Conservation (phyloP, 2,797 vertebrate species). For the Sebastes goodei region DNA sequence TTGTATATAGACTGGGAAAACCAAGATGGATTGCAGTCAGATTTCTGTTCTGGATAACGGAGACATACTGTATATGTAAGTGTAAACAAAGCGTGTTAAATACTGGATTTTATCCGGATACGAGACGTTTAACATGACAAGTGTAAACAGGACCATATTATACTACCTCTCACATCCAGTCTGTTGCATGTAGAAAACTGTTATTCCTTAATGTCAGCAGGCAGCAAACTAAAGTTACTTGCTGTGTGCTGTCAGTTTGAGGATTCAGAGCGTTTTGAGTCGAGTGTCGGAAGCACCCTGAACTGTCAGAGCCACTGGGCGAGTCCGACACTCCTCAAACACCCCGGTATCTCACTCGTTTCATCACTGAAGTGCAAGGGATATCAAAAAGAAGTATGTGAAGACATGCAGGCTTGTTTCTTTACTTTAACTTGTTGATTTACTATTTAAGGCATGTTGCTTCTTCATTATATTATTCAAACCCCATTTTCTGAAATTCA, state of each 20-base stretch:
- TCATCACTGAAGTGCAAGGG: neutral
- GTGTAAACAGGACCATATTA: neutral
- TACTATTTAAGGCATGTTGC: neutral
- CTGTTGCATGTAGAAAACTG: conserved; percentile 18
- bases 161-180: neutral
- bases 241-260: conserved; percentile 48
- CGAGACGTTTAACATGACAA: neutral
- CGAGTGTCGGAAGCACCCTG: neutral
- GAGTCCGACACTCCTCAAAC: conserved; percentile 14
- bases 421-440: neutral
- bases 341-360: neutral
- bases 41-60: neutral
- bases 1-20: neutral
- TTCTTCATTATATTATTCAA: neutral
- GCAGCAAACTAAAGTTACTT: conserved; percentile 26
- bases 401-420: neutral
- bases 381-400: neutral
- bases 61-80: too few species aligned
- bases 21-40: too few species aligned
- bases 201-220: conserved; percentile 17
- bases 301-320: conserved; percentile 17
- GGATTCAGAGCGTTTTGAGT: conserved; percentile 14
- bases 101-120: neutral
- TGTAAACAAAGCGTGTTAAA: neutral
- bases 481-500: neutral